A percentile compares a stretch with the other conserved stretches of the same genome.
These are phyloP conservation scores for Monopis laevigella DNA, from an alignment of 2,888 invertebrate genomes.

Conservation along the genomic window DNA sequence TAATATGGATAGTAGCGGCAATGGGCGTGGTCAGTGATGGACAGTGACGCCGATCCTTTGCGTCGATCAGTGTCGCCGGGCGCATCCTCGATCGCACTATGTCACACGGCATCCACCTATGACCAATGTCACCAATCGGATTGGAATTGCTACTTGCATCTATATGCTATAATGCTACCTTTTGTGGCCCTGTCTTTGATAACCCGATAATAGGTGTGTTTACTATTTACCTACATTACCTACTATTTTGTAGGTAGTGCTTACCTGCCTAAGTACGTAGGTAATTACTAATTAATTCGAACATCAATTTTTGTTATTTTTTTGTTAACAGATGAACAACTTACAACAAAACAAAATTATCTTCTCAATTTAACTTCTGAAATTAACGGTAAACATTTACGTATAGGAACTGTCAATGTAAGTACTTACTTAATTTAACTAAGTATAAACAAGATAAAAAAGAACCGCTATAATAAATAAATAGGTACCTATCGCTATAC, in stretches of 20 bases:
- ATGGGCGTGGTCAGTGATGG: conserved; percentile 1
- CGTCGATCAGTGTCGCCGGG: neutral
- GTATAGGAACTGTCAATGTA: conserved; percentile 50
- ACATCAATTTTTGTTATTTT: neutral
- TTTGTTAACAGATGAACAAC: conserved; percentile 25
- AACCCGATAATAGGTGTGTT: conserved; percentile 30
- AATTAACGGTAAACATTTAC: conserved; percentile 49
- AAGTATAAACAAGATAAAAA: no score
- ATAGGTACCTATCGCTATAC: no score
- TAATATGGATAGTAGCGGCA: neutral
- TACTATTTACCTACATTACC: neutral
- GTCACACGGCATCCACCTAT: neutral
- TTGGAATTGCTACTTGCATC: conserved; percentile 48
- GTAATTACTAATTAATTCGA: no score
- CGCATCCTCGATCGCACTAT: neutral
- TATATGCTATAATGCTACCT: conserved; percentile 46
- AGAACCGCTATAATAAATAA: no score
- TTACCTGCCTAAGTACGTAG: neutral
- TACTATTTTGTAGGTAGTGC: neutral
- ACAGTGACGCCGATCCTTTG: neutral
- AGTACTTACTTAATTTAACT: no score
- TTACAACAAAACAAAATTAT: conserved; percentile 24
- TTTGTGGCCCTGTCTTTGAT: conserved; percentile 41
- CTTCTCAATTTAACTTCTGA: conserved; percentile 27
- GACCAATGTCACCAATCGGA: conserved; percentile 23